Evolutionary conservation across 2,113 vertebrate genomes (phyloP).

Genomic region (Chionodraco myersi): DNA sequence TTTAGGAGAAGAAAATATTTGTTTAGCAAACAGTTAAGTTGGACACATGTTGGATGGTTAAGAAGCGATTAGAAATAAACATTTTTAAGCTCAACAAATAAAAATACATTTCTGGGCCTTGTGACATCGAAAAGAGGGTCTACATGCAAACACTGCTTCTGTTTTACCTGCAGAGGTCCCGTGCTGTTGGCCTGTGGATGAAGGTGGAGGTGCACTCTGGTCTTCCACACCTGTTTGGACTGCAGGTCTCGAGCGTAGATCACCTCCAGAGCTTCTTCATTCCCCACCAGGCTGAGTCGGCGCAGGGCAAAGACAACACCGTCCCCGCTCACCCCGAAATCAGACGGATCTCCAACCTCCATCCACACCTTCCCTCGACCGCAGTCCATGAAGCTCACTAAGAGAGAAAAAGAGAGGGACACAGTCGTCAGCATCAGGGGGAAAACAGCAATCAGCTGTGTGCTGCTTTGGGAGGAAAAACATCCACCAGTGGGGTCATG

Average conservation of each 20-base stretch:
- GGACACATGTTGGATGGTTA: neutral
- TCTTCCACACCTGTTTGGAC: slow-evolving; percentile 89
- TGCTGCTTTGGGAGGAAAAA: neutral
- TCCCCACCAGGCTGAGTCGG: slow-evolving; percentile 81
- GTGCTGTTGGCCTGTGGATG: slow-evolving; percentile 5
- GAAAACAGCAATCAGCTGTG: neutral
- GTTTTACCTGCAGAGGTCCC: slow-evolving; percentile 47
- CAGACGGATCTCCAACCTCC: slow-evolving; percentile 84
- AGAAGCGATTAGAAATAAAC: neutral
- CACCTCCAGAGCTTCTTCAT: slow-evolving; percentile 68
- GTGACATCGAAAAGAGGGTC: neutral
- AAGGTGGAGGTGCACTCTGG: slow-evolving; percentile 85
- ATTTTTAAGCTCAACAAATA: neutral
- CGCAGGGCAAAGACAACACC: slow-evolving; percentile 87
- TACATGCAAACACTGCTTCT: neutral
- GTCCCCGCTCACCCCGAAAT: slow-evolving; percentile 89
- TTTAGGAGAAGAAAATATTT: too few relatives aligned
- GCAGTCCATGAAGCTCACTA: slow-evolving; percentile 92
- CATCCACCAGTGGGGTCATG: neutral
- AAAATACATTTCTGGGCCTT: neutral
- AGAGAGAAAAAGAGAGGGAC: slow-evolving; percentile 26
- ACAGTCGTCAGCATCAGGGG: neutral
- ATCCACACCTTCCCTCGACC: slow-evolving; percentile 85
- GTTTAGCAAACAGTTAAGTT: neutral
- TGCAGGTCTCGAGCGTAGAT: slow-evolving; percentile 88